These are phyloP conservation scores for Glaucomys volans DNA, from an alignment of 2,113 vertebrate genomes.

Conservation along the genomic window DNA sequence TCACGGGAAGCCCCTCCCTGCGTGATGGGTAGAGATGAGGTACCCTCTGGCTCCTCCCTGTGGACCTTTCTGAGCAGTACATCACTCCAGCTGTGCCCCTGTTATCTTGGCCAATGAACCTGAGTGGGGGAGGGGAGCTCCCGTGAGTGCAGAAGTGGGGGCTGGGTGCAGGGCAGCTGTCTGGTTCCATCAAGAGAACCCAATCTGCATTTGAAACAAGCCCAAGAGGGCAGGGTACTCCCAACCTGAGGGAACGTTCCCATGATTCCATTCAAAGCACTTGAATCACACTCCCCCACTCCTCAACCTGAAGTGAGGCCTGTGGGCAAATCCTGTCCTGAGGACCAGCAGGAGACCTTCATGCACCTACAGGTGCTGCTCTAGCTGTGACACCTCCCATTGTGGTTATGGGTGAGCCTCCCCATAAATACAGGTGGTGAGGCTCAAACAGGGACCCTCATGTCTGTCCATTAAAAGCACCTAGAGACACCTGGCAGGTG, in stretches of 20 bases:
- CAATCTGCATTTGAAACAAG: not conserved
- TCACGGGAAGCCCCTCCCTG: not conserved
- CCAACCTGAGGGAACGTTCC: not conserved
- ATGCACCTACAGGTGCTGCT: not conserved
- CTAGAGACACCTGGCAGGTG: not conserved
- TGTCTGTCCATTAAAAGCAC: not conserved
- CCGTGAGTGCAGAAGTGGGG: not conserved
- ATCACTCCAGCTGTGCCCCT: not conserved
- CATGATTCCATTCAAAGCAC: not conserved
- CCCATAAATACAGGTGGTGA: not conserved
- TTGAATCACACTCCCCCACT: too few relatives aligned
- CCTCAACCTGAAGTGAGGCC: not conserved
- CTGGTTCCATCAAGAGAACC: not conserved
- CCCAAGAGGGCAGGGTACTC: not conserved
- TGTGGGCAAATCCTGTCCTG: not conserved
- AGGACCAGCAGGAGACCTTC: not conserved
- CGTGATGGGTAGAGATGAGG: not conserved
- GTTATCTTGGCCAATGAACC: not conserved
- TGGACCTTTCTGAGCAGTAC: not conserved
- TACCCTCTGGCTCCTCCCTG: constrained; percentile 44
- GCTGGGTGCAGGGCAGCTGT: not conserved
- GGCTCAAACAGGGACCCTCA: not conserved
- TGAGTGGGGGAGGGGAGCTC: not conserved
- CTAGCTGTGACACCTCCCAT: not conserved
- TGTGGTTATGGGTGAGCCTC: not conserved